Evolutionary conservation across 2,797 vertebrate species (phyloP).

Genomic region (Lacerta bilineata): DNA sequence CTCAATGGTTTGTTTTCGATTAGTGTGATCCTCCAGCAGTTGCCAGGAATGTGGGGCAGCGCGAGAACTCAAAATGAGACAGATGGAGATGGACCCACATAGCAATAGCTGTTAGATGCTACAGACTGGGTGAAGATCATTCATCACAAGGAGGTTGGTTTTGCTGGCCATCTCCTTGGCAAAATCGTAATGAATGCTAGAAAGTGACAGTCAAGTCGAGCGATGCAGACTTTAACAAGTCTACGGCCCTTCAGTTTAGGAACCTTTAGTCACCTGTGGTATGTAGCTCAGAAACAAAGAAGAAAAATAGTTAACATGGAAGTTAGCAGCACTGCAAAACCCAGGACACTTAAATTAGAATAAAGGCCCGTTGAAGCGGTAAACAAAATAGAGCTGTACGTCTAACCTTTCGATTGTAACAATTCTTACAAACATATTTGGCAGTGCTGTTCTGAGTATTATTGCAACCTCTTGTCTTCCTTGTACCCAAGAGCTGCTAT

Average conservation of each 20-base stretch:
- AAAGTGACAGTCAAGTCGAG: background rate
- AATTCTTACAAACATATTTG: background rate
- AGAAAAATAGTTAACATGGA: slow-evolving; percentile 11
- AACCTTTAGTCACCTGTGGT: background rate
- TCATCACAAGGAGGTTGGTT: background rate
- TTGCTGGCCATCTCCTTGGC: background rate
- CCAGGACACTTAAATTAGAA: fast-evolving
- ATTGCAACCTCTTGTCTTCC: background rate
- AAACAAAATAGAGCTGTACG: fast-evolving
- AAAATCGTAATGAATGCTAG: background rate
- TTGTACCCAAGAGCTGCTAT: no score
- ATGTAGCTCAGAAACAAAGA: background rate
- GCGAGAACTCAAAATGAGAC: background rate
- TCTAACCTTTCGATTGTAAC: slow-evolving; percentile 12
- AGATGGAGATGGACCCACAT: no score
- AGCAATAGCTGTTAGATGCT: background rate
- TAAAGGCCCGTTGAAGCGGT: fast-evolving
- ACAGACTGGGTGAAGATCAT: background rate
- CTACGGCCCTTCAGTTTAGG: no score
- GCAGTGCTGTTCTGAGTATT: fast-evolving
- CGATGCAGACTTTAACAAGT: background rate
- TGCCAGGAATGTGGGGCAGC: background rate
- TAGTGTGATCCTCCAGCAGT: background rate
- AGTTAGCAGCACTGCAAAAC: background rate
- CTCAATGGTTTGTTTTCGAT: background rate